Percentiles rank a stretch among this genome's conserved stretches.
Conservation (phyloP, 2,797 vertebrate genomes). For the Propithecus perrieri region DNA sequence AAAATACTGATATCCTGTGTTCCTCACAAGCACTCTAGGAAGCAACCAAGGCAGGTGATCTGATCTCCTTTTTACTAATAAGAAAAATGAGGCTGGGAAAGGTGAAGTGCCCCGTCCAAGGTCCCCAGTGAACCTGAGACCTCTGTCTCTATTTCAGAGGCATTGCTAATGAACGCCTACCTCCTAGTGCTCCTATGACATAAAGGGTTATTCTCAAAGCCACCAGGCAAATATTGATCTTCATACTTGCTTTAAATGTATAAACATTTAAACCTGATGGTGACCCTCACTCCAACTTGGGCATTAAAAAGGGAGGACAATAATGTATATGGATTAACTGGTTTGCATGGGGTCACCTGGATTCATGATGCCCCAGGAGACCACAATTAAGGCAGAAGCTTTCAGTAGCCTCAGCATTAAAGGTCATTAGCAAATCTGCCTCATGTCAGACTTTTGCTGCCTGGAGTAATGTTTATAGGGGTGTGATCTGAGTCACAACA, state of each 20-base stretch:
- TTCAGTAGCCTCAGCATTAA: neutral
- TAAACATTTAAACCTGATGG: neutral
- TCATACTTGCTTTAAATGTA: neutral
- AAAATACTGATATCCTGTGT: no score
- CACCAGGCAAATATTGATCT: neutral
- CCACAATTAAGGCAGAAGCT: neutral
- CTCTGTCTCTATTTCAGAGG: no score
- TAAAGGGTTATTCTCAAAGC: neutral
- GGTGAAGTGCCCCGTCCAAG: no score
- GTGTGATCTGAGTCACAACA: neutral
- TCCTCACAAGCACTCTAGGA: no score
- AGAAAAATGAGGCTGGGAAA: no score
- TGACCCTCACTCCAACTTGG: neutral
- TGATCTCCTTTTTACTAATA: no score
- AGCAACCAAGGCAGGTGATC: no score
- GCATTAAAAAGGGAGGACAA: neutral
- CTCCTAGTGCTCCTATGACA: neutral
- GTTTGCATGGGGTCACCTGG: neutral
- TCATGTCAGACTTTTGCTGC: neutral
- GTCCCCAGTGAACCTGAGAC: no score
- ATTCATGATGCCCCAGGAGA: neutral
- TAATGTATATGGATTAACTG: neutral
- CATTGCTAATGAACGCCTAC: no score
- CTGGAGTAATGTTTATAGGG: neutral
- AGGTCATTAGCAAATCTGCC: neutral